Percentiles rank a stretch among this genome's conserved stretches.
These are phyloP conservation scores for Habrosyne pyritoides DNA, from an alignment of 2,888 invertebrate genomes.

Conservation along the genomic window DNA sequence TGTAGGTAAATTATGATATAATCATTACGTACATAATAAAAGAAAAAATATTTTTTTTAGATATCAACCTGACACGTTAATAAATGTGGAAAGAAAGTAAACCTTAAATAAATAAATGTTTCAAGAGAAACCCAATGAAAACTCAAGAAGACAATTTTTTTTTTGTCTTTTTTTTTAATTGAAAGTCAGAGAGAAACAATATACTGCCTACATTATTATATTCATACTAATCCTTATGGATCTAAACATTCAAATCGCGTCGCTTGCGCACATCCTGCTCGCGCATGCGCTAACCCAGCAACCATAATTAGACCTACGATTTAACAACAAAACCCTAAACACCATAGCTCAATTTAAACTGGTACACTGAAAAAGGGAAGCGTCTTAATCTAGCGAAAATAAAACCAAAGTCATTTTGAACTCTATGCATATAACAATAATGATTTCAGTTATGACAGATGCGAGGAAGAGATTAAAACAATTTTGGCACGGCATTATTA, in stretches of 20 bases:
- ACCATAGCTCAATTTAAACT: conserved; percentile 11
- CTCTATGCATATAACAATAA: conserved; percentile 15
- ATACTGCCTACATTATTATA: background rate
- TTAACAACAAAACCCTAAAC: background rate
- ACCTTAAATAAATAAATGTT: too few relatives aligned
- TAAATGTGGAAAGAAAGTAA: too few relatives aligned
- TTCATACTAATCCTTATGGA: conserved; percentile 16
- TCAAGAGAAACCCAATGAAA: too few relatives aligned
- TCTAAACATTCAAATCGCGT: conserved; percentile 41
- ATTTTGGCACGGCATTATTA: conserved; percentile 36
- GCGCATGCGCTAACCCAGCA: conserved; percentile 13
- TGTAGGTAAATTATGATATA: background rate
- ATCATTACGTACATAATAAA: background rate
- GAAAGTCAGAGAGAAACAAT: background rate
- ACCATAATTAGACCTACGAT: conserved; percentile 5
- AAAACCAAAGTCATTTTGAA: background rate
- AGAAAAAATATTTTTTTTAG: too few relatives aligned
- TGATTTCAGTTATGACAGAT: conserved; percentile 23
- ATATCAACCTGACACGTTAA: too few relatives aligned
- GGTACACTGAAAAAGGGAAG: conserved; percentile 12
- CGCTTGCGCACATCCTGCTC: conserved; percentile 41
- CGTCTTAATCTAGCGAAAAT: conserved; percentile 3
- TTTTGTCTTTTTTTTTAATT: too few relatives aligned
- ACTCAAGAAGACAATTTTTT: too few relatives aligned
- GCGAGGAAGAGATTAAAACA: conserved; percentile 26